Evolutionary conservation across 1,140 invertebrate genomes (phyloP).

Genomic region (Rhopalosiphum padi): DNA sequence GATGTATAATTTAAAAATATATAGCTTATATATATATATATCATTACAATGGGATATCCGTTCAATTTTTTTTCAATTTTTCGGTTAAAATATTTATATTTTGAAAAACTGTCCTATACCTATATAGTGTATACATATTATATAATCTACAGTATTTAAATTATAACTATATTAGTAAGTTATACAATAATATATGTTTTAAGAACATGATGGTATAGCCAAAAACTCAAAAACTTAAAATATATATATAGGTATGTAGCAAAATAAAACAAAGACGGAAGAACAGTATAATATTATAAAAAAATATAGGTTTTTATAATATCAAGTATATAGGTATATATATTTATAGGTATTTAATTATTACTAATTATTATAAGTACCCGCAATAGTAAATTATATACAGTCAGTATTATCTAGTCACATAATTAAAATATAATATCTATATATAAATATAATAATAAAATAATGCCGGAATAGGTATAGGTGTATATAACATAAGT

Average conservation of each 20-base stretch:
- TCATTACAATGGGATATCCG: too few species aligned
- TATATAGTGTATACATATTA: background rate
- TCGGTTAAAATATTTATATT: background rate
- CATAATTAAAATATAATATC: background rate
- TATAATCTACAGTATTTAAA: background rate
- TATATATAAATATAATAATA: background rate
- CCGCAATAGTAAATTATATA: background rate
- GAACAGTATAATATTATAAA: too few species aligned
- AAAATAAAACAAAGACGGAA: too few species aligned
- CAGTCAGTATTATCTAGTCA: background rate
- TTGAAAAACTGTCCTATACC: background rate
- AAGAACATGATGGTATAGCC: too few species aligned
- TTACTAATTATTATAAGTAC: background rate
- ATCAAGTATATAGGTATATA: too few species aligned
- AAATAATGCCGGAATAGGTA: background rate
- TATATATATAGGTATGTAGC: too few species aligned
- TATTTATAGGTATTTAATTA: background rate
- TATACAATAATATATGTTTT: too few species aligned
- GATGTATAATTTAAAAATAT: too few species aligned
- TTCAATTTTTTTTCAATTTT: too few species aligned
- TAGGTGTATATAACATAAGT: background rate
- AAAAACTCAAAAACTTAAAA: background rate
- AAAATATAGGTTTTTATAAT: background rate
- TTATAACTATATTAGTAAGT: background rate
- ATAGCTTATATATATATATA: too few species aligned